Conservation (phyloP, 2,797 vertebrate species). For the Pseudochaenichthys georgianus region DNA sequence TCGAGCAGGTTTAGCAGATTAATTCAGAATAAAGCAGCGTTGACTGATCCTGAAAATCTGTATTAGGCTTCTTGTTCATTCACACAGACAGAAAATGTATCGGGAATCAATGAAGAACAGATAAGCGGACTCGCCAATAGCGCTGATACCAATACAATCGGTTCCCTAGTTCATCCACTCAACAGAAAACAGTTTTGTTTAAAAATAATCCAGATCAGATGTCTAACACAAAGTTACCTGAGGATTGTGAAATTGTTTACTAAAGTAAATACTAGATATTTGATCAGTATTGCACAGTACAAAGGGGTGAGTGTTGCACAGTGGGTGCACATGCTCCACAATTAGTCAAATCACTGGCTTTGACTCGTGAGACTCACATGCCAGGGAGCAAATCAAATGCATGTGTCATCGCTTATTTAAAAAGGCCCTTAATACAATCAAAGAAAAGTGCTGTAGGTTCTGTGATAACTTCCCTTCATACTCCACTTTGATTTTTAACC, state of each 20-base stretch:
- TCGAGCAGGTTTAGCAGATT: no score
- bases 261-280: background rate
- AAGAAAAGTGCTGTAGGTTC: background rate
- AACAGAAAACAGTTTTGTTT: background rate
- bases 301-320: slow-evolving; percentile 49
- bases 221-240: slow-evolving; percentile 20
- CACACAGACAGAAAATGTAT: no score
- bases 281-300: background rate
- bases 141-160: no score
- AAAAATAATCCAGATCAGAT: slow-evolving; percentile 41
- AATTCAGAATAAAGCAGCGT: no score
- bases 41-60: no score
- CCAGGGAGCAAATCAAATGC: slow-evolving; percentile 3
- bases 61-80: no score
- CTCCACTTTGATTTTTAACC: background rate
- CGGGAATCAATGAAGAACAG: no score
- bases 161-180: background rate
- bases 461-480: background rate
- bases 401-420: background rate
- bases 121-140: no score
- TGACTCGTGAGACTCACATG: slow-evolving; percentile 72
- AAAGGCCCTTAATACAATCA: background rate
- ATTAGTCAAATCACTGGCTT: slow-evolving; percentile 41
- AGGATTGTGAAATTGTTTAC: slow-evolving; percentile 17
- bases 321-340: slow-evolving; percentile 26